Evolutionary conservation across 2,888 invertebrate species (phyloP), one percentile per base, ranked within the genome.

Genomic region (Priocnemis perturbator): DNA sequence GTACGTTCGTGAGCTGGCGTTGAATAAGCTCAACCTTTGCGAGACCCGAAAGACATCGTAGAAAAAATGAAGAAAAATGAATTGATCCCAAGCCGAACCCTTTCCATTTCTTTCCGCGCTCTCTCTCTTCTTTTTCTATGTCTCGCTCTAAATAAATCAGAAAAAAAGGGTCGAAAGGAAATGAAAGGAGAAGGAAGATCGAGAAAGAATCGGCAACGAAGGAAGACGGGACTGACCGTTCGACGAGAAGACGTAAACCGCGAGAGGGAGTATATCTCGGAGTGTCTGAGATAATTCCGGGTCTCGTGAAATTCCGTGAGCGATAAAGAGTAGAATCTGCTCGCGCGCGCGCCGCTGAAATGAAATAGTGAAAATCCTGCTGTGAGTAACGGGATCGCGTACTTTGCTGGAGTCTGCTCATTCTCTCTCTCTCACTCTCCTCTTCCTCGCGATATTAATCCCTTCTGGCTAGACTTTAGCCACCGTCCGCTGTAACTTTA

Each of bases 201-300:
- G n/a, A n/a, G n/a, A n/a, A n/a, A n/a, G n/a, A n/a, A 37, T 11
- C 37, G 37, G 7, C 11, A 9, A 11, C 7, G 37, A 37, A 37
- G 37, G 1, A 37, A 11, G 37, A 7, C 26, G 7, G 7, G 37
- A 37, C 37, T 37, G 37, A 37, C 37, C 37, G 37, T 37, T 7
- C 19, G 47, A n/a, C n/a, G 48, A 5, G 60, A 67, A 68, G 64
- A 64, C 60, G 15, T 30, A 67, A 68, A 56, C 64, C 55, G 23
- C 30, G 62, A 64, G 60, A 45, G 3, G 64, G 21, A 37, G 23
- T 20, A 47, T n/a, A 26, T 20, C 48, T 44, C 57, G 68, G 47
- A 48, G 56, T 59, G 53, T 55, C 61, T 62, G 62, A 63, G 62
- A 67, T 63, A 57, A 67, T 62, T 64, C 59, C 68, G 45, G 57